Evolutionary conservation across 2,888 invertebrate species (phyloP).

Genomic region (Salticus scenicus): DNA sequence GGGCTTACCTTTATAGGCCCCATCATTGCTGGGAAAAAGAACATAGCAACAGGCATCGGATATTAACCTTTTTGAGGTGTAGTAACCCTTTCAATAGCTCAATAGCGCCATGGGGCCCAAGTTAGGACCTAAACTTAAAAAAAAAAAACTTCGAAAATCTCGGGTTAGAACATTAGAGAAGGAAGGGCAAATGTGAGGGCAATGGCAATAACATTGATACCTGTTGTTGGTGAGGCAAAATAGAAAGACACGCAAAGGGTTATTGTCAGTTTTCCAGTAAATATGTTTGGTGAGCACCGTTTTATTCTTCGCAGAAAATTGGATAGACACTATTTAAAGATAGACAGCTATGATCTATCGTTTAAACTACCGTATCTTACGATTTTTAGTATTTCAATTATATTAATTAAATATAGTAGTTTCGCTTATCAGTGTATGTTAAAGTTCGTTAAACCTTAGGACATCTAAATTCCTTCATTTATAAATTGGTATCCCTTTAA

Average conservation of each 20-base stretch:
- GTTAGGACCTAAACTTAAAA: conserved; percentile 27
- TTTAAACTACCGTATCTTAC: too few species aligned
- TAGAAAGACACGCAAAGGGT: not conserved
- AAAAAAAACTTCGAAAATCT: conserved; percentile 40
- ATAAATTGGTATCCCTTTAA: too few species aligned
- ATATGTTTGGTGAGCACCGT: too few species aligned
- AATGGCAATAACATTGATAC: conserved; percentile 42
- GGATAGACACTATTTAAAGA: too few species aligned
- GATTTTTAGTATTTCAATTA: too few species aligned
- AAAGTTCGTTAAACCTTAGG: too few species aligned
- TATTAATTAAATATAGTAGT: too few species aligned
- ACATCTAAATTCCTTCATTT: too few species aligned
- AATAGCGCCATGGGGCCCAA: conserved; percentile 42
- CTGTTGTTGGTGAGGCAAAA: conserved; percentile 25
- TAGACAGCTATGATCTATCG: too few species aligned
- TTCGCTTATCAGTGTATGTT: too few species aligned
- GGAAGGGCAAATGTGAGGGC: conserved; percentile 48
- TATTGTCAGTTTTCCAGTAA: too few species aligned
- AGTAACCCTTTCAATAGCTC: conserved; percentile 44
- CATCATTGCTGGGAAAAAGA: conserved; percentile 40
- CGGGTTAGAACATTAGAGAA: conserved; percentile 26
- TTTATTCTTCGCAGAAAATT: not conserved
- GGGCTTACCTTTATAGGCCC: conserved; percentile 43
- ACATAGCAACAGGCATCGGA: conserved; percentile 39
- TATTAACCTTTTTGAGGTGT: conserved; percentile 34